phyloP scores from a whole-genome alignment of 2,888 invertebrate genomes.

The Agrenia bidenticulata region DNA sequence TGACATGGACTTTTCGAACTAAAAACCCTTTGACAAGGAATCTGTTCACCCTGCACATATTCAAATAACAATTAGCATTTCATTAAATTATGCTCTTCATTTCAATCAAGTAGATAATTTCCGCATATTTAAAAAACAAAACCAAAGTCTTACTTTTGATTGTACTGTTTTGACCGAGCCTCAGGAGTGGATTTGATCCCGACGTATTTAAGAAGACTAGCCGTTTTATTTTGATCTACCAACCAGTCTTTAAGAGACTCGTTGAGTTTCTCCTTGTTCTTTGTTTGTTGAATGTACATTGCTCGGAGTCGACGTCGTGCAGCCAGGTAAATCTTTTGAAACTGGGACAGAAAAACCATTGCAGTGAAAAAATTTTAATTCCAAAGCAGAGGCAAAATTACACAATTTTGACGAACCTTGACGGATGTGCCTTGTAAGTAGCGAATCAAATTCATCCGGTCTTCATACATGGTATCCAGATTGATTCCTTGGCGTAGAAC shows the following conservation, averaged over 20 bases:
- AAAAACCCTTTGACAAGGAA: conserved; percentile 44
- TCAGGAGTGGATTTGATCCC: neutral
- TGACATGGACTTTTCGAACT: conserved; percentile 40
- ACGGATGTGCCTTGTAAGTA: conserved; percentile 32
- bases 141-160: conserved; percentile 1
- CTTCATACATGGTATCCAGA: conserved; percentile 42
- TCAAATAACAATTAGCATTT: neutral
- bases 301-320: conserved; percentile 26
- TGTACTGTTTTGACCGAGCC: neutral
- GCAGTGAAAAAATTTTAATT: conserved; percentile 9
- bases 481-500: conserved; percentile 39
- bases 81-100: neutral
- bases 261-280: conserved; percentile 25
- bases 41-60: conserved; percentile 34
- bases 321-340: conserved; percentile 38
- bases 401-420: conserved; percentile 21
- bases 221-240: neutral
- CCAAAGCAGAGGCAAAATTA: neutral
- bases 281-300: conserved; percentile 22
- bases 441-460: conserved; percentile 33
- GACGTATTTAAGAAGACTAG: conserved; percentile 8
- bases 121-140: neutral
- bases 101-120: neutral
- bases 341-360: conserved; percentile 21
- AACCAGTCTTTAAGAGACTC: conserved; percentile 13